Percentiles rank a stretch among this genome's conserved stretches.
Conservation (phyloP, 2,797 vertebrate genomes). For the Trachurus trachurus region DNA sequence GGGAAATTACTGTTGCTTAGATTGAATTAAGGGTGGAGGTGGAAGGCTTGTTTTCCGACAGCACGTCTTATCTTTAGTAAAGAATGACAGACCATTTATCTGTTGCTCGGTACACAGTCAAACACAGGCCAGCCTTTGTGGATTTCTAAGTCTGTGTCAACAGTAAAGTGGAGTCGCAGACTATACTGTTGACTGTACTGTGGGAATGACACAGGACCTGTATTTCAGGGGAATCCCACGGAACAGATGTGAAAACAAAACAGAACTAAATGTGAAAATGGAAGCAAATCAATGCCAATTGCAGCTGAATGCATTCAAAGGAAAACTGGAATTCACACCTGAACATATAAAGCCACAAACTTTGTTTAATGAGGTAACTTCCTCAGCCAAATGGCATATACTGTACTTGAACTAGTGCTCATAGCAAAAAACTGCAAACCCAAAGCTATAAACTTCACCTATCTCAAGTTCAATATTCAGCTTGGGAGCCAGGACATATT, state of each 20-base stretch:
- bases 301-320: conserved; percentile 17
- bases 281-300: conserved; percentile 15
- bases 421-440: conserved; percentile 57
- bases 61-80: conserved; percentile 19
- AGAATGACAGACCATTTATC: conserved; percentile 23
- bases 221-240: conserved; percentile 38
- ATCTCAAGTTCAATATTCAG: conserved; percentile 65
- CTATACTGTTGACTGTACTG: neutral
- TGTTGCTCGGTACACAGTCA: conserved; percentile 18
- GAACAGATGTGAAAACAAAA: conserved; percentile 4
- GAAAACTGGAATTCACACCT: conserved; percentile 36
- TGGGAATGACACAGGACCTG: conserved; percentile 24
- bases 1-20: conserved; percentile 47
- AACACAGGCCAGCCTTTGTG: conserved; percentile 1
- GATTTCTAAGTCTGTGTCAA: neutral
- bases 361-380: conserved; percentile 36
- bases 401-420: conserved; percentile 40
- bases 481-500: conserved; percentile 55
- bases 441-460: conserved; percentile 51
- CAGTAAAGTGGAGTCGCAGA: conserved; percentile 2
- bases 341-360: conserved; percentile 36
- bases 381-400: conserved; percentile 40
- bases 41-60: conserved; percentile 28
- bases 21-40: conserved; percentile 22
- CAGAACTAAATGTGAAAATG: conserved; percentile 15